phyloP scores from a whole-genome alignment of 2,888 invertebrate genomes.

The Chloroclysta siterata region DNA sequence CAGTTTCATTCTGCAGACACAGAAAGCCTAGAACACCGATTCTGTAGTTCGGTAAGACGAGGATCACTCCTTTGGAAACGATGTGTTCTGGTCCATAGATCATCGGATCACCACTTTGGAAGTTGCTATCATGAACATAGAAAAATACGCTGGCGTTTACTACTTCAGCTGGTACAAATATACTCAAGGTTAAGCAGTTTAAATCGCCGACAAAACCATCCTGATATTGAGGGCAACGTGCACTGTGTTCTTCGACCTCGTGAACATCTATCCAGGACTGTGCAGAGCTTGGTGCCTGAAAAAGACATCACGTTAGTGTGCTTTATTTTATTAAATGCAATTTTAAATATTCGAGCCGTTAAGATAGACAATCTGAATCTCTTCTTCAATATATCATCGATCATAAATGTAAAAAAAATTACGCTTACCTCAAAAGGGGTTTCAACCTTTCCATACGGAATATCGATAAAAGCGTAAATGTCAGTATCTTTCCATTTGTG shows the following conservation, averaged over 20 bases:
- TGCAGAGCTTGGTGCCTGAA: constrained; percentile 58
- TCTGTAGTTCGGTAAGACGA: constrained; percentile 73
- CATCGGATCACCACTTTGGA: constrained; percentile 62
- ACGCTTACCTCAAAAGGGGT: constrained; percentile 23
- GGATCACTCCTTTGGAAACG: constrained; percentile 57
- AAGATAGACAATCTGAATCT: no score
- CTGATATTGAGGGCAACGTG: constrained; percentile 63
- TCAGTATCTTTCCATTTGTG: constrained; percentile 45
- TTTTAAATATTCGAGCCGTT: no score
- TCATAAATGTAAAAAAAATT: no score
- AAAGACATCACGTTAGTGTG: constrained; percentile 26
- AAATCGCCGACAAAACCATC: constrained; percentile 50
- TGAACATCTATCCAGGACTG: constrained; percentile 47
- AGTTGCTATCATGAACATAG: constrained; percentile 72
- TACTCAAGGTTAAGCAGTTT: constrained; percentile 71
- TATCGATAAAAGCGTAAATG: constrained; percentile 61
- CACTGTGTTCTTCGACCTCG: constrained; percentile 49
- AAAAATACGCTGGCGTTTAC: constrained; percentile 61
- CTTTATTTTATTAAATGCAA: no score
- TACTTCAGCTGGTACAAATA: constrained; percentile 57
- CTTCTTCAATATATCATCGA: no score
- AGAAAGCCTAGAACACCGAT: constrained; percentile 73
- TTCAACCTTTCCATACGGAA: constrained; percentile 63
- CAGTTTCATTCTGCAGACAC: constrained; percentile 61
- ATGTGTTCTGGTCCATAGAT: constrained; percentile 69